phyloP scores from a whole-genome alignment of 2,113 vertebrate genomes.

The Galeopterus variegatus region DNA sequence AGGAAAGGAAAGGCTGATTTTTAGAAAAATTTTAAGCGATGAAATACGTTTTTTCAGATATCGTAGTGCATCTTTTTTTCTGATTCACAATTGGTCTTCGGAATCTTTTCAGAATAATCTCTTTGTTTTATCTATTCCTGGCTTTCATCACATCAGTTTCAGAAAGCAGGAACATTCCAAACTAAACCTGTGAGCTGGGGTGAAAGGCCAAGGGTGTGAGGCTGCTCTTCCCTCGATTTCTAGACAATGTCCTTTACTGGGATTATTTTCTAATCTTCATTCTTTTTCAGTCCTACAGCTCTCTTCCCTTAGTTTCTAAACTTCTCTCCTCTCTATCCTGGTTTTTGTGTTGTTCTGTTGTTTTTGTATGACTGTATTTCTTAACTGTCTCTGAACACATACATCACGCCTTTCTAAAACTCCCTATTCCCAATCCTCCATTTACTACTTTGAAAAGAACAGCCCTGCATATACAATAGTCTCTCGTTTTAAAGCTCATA shows the following conservation, averaged over 20 bases:
- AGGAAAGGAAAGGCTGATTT: conserved; percentile 1
- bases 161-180: neutral
- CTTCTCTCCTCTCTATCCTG: neutral
- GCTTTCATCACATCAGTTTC: neutral
- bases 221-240: neutral
- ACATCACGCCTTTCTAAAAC: neutral
- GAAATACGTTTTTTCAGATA: conserved; percentile 30
- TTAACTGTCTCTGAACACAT: neutral
- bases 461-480: neutral
- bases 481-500: neutral
- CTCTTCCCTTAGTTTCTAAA: neutral
- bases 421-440: neutral
- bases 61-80: neutral
- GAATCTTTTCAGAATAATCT: conserved; percentile 30
- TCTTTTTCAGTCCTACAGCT: neutral
- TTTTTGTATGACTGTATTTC: neutral
- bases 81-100: neutral
- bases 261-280: neutral
- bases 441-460: neutral
- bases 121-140: conserved; percentile 5
- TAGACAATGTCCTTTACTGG: neutral
- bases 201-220: neutral
- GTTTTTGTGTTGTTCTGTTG: neutral
- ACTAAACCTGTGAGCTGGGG: neutral
- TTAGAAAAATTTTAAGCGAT: neutral